Evolutionary conservation across 1,140 invertebrate genomes (phyloP).

Genomic region (Batillaria attramentaria): DNA sequence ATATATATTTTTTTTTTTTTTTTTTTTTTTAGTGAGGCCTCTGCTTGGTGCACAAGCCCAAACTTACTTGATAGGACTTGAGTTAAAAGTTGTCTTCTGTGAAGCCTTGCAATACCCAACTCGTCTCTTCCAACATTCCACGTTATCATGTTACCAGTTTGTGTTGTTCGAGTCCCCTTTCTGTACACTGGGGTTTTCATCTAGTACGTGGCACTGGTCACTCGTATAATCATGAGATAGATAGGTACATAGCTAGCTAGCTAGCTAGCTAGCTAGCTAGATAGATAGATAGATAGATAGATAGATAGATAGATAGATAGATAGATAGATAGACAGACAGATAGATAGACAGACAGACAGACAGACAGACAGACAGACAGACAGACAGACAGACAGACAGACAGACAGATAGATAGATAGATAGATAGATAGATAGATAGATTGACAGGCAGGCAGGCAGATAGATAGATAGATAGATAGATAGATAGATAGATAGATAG

Average conservation of each 20-base stretch:
- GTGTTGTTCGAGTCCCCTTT: background rate
- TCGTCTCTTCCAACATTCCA: too few species aligned
- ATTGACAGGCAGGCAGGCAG: background rate
- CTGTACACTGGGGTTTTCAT: background rate
- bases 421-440: background rate
- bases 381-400: background rate
- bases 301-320: background rate
- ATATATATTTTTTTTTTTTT: conserved; percentile 1
- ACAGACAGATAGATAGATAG: background rate
- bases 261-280: background rate
- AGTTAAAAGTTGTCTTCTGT: too few species aligned
- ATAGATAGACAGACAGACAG: conserved; percentile 4
- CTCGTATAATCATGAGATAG: background rate
- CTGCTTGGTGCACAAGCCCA: background rate
- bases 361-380: conserved; percentile 8
- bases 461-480: background rate
- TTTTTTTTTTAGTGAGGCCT: background rate
- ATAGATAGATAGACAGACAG: conserved; percentile 7
- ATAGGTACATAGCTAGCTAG: background rate
- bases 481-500: background rate
- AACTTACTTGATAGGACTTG: background rate
- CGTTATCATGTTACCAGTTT: background rate
- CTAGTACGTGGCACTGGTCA: background rate
- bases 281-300: background rate
- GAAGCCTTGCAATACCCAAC: too few species aligned